Evolutionary conservation across 2,113 vertebrate genomes (phyloP).

Genomic region (Pluvianellus socialis): DNA sequence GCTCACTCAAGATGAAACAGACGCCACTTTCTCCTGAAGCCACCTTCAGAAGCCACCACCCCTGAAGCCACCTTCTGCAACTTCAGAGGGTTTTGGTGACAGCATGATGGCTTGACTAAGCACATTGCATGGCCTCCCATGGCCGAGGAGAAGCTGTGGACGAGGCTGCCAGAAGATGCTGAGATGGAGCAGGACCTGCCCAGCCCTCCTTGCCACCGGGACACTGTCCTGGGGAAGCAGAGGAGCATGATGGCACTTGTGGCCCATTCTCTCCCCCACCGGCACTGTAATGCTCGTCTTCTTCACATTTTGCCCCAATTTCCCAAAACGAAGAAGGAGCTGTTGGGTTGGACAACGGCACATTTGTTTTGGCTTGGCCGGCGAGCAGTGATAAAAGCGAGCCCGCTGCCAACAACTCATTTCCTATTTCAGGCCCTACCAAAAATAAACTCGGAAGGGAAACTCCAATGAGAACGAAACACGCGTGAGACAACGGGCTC

Average conservation of each 20-base stretch:
- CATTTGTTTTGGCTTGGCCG: background rate
- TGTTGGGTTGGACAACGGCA: background rate
- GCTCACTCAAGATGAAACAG: background rate
- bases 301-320: background rate
- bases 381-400: background rate
- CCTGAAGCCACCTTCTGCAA: background rate
- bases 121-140: background rate
- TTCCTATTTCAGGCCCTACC: constrained; percentile 39
- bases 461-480: background rate
- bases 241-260: accelerated
- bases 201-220: background rate
- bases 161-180: background rate
- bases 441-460: constrained; percentile 40
- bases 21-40: background rate
- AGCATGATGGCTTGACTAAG: accelerated
- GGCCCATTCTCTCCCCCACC: background rate
- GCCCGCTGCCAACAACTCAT: background rate
- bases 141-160: background rate
- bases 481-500: background rate
- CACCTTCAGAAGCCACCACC: background rate
- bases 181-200: background rate
- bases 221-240: background rate
- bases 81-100: background rate
- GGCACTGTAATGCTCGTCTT: background rate
- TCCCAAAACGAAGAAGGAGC: background rate